Percentiles rank a stretch among this genome's conserved stretches.
Conservation (phyloP, 2,797 vertebrate genomes). For the Etheostoma perlongum region DNA sequence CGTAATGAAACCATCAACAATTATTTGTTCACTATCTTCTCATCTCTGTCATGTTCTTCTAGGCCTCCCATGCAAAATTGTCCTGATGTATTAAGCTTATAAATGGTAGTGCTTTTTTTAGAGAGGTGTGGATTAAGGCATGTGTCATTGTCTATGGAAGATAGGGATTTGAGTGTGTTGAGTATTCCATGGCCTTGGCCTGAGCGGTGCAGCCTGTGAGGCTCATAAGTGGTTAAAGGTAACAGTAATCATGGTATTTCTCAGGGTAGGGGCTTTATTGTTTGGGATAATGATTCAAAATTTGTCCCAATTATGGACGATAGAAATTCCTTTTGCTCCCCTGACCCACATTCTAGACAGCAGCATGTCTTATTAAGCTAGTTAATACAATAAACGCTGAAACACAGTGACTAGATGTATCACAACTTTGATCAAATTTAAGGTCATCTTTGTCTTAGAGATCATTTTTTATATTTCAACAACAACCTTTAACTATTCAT, state of each 20-base stretch:
- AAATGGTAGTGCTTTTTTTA: conserved; percentile 25
- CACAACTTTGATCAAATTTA: not conserved
- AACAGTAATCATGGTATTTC: not conserved
- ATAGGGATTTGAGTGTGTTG: conserved; percentile 30
- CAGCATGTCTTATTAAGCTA: not conserved
- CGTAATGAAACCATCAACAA: not conserved
- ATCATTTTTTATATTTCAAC: not conserved
- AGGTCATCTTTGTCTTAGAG: not conserved
- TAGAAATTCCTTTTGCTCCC: not conserved
- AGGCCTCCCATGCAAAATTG: not conserved
- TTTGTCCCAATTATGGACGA: not conserved
- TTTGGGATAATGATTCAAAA: not conserved
- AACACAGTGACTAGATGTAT: not conserved
- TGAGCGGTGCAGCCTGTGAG: conserved; percentile 3
- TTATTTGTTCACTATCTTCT: not conserved
- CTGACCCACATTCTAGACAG: not conserved
- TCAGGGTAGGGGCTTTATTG: not conserved
- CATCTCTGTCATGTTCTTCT: not conserved
- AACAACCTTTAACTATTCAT: not conserved
- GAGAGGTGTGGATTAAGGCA: conserved; percentile 41
- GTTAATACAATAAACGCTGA: not conserved
- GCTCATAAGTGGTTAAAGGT: not conserved
- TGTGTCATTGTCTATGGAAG: conserved; percentile 35
- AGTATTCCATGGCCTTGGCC: conserved; percentile 29
- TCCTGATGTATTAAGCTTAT: conserved; percentile 10